These are phyloP conservation scores for Eupithecia subfuscata DNA, from an alignment of 2,888 invertebrate genomes.

Conservation along the genomic window DNA sequence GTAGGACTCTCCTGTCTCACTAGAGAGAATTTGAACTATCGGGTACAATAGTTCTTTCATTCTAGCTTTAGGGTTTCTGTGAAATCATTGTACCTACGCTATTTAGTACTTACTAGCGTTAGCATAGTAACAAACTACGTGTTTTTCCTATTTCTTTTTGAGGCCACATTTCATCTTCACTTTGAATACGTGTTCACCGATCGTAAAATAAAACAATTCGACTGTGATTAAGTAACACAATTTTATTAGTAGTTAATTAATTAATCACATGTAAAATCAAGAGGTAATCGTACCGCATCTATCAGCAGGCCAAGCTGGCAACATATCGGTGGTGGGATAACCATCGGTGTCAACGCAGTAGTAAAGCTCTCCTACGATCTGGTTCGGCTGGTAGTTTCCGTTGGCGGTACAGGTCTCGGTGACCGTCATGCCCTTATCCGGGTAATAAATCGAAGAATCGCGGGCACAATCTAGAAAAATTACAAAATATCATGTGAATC, in stretches of 20 bases:
- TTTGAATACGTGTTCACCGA: neutral
- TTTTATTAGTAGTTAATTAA: neutral
- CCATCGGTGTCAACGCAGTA: constrained; percentile 87
- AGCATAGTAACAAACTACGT: neutral
- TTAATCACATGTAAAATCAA: neutral
- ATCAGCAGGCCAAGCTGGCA: constrained; percentile 55
- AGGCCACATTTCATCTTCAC: neutral
- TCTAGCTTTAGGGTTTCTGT: neutral
- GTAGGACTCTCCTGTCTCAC: constrained; percentile 19
- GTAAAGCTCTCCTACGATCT: constrained; percentile 76
- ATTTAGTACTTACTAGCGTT: neutral
- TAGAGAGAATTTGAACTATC: constrained; percentile 16
- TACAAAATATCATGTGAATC: constrained; percentile 22
- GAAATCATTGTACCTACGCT: neutral
- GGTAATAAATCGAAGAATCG: constrained; percentile 80
- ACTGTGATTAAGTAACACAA: neutral
- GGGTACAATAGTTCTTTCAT: neutral
- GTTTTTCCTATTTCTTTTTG: neutral
- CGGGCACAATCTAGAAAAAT: constrained; percentile 84
- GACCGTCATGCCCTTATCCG: constrained; percentile 74
- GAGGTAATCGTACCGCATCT: constrained; percentile 41
- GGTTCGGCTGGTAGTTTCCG: constrained; percentile 85
- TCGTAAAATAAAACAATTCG: neutral
- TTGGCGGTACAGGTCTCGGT: constrained; percentile 78
- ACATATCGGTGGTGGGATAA: constrained; percentile 63